These are phyloP conservation scores for Eurypyga helias DNA, from an alignment of 2,113 vertebrate genomes.

Conservation along the genomic window DNA sequence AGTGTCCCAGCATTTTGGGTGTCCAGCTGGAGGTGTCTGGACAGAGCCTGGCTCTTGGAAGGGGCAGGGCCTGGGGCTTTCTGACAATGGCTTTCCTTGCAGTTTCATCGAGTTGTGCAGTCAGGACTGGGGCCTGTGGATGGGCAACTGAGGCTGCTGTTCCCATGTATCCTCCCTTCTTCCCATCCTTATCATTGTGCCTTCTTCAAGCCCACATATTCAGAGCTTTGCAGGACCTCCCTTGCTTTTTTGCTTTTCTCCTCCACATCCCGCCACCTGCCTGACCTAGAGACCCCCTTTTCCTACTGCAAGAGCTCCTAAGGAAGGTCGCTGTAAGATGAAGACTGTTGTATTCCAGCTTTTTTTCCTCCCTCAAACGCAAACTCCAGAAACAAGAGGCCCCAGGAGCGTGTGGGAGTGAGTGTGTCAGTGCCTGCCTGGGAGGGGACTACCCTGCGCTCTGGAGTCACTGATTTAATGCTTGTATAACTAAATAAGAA, in stretches of 20 bases:
- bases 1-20: not conserved
- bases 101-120: not conserved
- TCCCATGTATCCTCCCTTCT: not conserved
- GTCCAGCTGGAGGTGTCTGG: not conserved
- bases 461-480: slow-evolving; percentile 37
- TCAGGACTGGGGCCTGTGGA: not conserved
- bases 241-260: not conserved
- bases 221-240: not conserved
- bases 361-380: not conserved
- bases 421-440: not conserved
- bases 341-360: not conserved
- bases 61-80: not conserved
- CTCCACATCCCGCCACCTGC: not conserved
- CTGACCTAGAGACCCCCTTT: not conserved
- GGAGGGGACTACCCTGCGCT: not conserved
- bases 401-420: not conserved
- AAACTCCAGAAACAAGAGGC: not conserved
- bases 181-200: rapidly evolving
- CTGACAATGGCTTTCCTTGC: not conserved
- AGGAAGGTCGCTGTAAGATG: not conserved
- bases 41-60: not conserved
- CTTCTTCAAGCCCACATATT: not conserved
- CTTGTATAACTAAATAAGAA: slow-evolving; percentile 61
- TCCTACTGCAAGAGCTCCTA: not conserved
- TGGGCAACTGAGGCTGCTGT: not conserved